Evolutionary conservation across 2,888 invertebrate genomes (phyloP), one percentile per base, ranked within the genome.

Genomic region (Scotopteryx bipunctaria): DNA sequence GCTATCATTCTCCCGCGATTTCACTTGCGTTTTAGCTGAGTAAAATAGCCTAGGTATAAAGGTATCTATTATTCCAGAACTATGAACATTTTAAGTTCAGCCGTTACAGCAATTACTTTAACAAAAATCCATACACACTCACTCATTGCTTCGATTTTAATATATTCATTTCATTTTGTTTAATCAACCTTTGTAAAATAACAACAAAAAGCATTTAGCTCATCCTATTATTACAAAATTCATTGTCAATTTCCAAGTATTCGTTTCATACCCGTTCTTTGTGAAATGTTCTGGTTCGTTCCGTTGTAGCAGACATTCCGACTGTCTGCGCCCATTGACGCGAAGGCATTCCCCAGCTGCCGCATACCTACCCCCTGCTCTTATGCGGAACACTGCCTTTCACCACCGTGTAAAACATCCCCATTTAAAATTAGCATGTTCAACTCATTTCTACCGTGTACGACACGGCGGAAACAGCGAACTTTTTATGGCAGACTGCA

Each of bases 321-420:
- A 50, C 63, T 63, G 61, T 66, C 65, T 65, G 67, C 65, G 62
- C 70, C 68, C 69, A 70, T 68, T 64, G 73, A 69, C 59, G 66
- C 59, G 59, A 59, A 40, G 52, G 64, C 59, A 69, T 71, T 69
- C 69, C 61, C 60, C 52, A 46, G 47, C 42, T 44, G 29, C 50
- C 17, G 66, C 61, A 73, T 73, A 62, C 66, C 69, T 46, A 9
- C n/a, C 32, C 59, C 47, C 38, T 45, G 51, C 11, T 40, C 42
- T 51, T 49, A 33, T 21, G 38, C 23, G 47, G 35, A 44, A 54
- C 40, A 33, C 48, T 41, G 25, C 36, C 15, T 41, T 29, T 31
- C 11, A 37, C 37, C 16, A 13, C 14, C 5, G 29, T 37, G 29
- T 45, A 19, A 37, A 31, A 45, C 21, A 14, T 5, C 17, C 15